These are phyloP conservation scores for Trinorchestia longiramus DNA, from an alignment of 1,140 invertebrate genomes.

Conservation along the genomic window DNA sequence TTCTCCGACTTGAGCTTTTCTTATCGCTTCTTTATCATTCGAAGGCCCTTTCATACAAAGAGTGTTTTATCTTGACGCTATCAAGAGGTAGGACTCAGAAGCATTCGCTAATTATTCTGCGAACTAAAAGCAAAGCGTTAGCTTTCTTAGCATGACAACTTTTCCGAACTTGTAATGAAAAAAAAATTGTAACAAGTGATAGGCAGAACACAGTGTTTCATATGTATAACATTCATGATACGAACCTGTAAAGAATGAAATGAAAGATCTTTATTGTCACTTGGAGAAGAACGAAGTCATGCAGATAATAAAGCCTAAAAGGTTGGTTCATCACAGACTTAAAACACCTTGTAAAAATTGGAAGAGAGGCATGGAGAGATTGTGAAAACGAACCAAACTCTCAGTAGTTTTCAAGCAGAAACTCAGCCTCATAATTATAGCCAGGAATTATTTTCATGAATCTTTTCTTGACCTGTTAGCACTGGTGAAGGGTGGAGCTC, in stretches of 20 bases:
- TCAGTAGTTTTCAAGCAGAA: too few species aligned
- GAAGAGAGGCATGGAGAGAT: too few species aligned
- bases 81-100: background rate
- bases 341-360: too few species aligned
- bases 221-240: background rate
- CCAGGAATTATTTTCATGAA: too few species aligned
- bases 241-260: background rate
- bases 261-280: background rate
- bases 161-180: background rate
- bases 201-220: background rate
- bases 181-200: background rate
- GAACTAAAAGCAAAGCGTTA: background rate
- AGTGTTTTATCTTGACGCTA: background rate
- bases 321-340: too few species aligned
- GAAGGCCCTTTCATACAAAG: background rate
- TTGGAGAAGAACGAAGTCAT: background rate
- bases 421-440: too few species aligned
- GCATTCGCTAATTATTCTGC: background rate
- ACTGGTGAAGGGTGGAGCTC: too few species aligned
- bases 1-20: background rate
- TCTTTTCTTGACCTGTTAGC: too few species aligned
- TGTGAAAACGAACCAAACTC: too few species aligned
- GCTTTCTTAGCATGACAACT: background rate
- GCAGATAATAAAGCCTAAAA: background rate
- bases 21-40: background rate